Evolutionary conservation across 1,140 invertebrate genomes (phyloP).

Genomic region (Hypsibius dujardini): DNA sequence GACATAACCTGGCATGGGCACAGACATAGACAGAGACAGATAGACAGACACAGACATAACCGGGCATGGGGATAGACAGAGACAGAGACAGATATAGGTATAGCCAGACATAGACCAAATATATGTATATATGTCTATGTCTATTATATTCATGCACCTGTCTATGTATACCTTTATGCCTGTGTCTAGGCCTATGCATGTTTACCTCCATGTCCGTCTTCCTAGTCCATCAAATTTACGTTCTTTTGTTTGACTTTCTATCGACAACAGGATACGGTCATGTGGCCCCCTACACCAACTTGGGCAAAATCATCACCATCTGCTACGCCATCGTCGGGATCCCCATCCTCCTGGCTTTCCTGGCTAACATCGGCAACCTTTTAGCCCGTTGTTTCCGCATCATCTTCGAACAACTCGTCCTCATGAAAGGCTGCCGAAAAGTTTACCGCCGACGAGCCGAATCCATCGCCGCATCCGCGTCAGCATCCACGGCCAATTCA

Average conservation of each 20-base stretch:
- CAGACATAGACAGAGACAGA: background rate
- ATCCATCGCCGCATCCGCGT: too few relatives aligned
- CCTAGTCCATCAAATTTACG: background rate
- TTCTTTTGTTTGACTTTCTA: too few relatives aligned
- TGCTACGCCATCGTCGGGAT: conserved; percentile 88
- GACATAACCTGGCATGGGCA: too few relatives aligned
- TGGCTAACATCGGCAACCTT: conserved; percentile 86
- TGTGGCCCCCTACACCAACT: conserved; percentile 74
- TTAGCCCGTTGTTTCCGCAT: conserved; percentile 85
- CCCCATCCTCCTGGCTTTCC: conserved; percentile 73
- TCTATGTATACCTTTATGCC: too few relatives aligned
- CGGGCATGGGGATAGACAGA: background rate
- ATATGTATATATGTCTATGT: too few relatives aligned
- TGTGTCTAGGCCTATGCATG: too few relatives aligned
- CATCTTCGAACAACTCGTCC: conserved; percentile 36
- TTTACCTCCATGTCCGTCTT: too few relatives aligned
- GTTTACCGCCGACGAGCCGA: background rate
- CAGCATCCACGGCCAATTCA: too few relatives aligned
- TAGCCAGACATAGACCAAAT: too few relatives aligned
- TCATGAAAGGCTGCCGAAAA: conserved; percentile 12
- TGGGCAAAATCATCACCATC: conserved; percentile 80
- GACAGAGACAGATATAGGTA: too few relatives aligned
- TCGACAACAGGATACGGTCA: conserved; percentile 87
- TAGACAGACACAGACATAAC: background rate
- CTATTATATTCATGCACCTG: too few relatives aligned